Percentiles rank a stretch among this genome's conserved stretches.
These are phyloP conservation scores for Sandelia bainsii DNA, from an alignment of 2,797 vertebrate species.

Conservation along the genomic window DNA sequence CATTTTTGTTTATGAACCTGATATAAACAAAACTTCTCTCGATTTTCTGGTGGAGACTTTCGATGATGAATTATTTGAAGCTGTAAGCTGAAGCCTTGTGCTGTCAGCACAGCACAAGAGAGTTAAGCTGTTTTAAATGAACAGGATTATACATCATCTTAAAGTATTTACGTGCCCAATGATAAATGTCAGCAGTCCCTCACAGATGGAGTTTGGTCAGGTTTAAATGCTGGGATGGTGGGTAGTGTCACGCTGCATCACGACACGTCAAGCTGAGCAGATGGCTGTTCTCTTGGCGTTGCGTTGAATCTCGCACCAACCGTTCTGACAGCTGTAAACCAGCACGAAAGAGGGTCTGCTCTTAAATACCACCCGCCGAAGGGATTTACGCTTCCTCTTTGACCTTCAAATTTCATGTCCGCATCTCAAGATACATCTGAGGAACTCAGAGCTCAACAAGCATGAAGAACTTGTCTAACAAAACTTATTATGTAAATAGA, in stretches of 20 bases:
- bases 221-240: background rate
- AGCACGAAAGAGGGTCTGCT: slow-evolving; percentile 6
- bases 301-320: slow-evolving; percentile 9
- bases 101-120: background rate
- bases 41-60: no score
- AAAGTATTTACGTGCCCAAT: background rate
- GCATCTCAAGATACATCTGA: slow-evolving; percentile 3
- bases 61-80: no score
- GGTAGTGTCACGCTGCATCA: background rate
- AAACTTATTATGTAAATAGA: slow-evolving; percentile 32
- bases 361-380: slow-evolving; percentile 38
- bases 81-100: no score
- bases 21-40: no score
- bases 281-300: slow-evolving; percentile 25
- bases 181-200: slow-evolving; percentile 18
- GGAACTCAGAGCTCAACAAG: slow-evolving; percentile 15
- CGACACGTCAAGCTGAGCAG: slow-evolving; percentile 24
- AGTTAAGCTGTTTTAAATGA: background rate
- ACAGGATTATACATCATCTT: background rate
- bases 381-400: slow-evolving; percentile 31
- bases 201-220: slow-evolving; percentile 25
- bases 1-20: no score
- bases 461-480: slow-evolving; percentile 6
- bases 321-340: slow-evolving; percentile 46
- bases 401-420: slow-evolving; percentile 35